Conservation (phyloP, 2,888 invertebrate species). For the Anoplius nigerrimus region DNA sequence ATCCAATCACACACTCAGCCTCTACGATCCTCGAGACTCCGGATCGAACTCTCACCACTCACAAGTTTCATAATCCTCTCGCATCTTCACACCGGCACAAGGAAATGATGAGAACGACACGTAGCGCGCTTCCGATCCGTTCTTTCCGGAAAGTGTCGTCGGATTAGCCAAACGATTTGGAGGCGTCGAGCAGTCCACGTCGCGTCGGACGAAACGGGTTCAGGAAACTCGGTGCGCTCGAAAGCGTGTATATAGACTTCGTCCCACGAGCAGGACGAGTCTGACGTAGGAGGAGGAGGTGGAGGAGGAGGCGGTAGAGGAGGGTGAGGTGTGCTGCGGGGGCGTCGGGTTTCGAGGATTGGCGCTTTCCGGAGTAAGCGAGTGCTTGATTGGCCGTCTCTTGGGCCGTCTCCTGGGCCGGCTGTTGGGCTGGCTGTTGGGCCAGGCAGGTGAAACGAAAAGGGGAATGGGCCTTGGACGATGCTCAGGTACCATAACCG, state of each 20-base stretch:
- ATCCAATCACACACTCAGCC: too few relatives aligned
- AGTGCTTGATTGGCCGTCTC: slow-evolving; percentile 56
- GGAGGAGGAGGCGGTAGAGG: not conserved
- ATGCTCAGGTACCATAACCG: slow-evolving; percentile 47
- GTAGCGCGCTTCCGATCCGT: too few relatives aligned
- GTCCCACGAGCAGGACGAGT: not conserved
- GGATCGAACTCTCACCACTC: too few relatives aligned
- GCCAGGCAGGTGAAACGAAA: slow-evolving; percentile 40
- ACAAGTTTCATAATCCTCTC: too few relatives aligned
- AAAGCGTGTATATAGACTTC: slow-evolving; percentile 51
- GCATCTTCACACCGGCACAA: too few relatives aligned
- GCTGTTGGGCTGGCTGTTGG: slow-evolving; percentile 55
- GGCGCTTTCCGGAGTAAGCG: slow-evolving; percentile 62
- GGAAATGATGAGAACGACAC: too few relatives aligned
- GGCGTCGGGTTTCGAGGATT: slow-evolving; percentile 46
- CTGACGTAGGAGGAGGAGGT: not conserved
- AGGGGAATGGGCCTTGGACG: slow-evolving; percentile 7
- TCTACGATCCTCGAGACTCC: too few relatives aligned
- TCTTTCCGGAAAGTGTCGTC: not conserved
- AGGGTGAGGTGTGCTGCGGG: slow-evolving; percentile 5
- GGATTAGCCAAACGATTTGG: not conserved
- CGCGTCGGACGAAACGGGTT: slow-evolving; percentile 46
- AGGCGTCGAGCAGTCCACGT: slow-evolving; percentile 5
- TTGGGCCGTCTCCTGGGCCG: slow-evolving; percentile 37
- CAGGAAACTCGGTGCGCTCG: slow-evolving; percentile 62